Conservation (phyloP, 2,888 invertebrate genomes). For the Cephus sareptanus region DNA sequence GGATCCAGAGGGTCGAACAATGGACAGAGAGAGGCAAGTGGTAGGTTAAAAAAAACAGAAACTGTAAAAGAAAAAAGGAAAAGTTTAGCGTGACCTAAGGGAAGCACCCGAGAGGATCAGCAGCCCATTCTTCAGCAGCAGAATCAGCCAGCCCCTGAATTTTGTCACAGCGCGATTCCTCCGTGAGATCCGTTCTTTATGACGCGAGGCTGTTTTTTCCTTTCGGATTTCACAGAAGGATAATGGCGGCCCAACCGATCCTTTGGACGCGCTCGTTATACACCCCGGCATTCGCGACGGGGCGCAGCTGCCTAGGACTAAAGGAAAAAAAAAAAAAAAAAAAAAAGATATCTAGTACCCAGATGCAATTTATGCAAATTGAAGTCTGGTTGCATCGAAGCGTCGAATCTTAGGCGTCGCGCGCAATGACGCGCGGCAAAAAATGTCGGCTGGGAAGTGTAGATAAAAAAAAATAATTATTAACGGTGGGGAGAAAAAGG, state of each 20-base stretch:
- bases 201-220: conserved; percentile 47
- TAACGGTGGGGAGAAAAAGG: conserved; percentile 8
- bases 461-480: too few relatives aligned
- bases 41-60: too few relatives aligned
- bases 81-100: background rate
- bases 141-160: conserved; percentile 43
- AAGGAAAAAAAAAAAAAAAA: conserved; percentile 24
- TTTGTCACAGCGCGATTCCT: conserved; percentile 52
- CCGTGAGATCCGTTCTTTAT: conserved; percentile 55
- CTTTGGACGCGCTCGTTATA: conserved; percentile 64
- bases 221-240: conserved; percentile 54
- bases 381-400: background rate
- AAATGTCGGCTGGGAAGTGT: too few relatives aligned
- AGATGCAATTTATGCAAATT: conserved; percentile 15
- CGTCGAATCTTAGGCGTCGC: too few relatives aligned
- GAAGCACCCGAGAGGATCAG: background rate
- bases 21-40: too few relatives aligned
- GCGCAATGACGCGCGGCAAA: too few relatives aligned
- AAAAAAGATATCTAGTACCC: conserved; percentile 7
- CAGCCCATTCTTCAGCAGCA: conserved; percentile 17
- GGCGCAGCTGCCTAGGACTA: conserved; percentile 53
- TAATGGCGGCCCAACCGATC: conserved; percentile 60
- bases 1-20: too few relatives aligned
- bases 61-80: too few relatives aligned
- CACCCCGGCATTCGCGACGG: conserved; percentile 57